These are phyloP conservation scores for Calliphora vomitoria DNA, from an alignment of 2,888 invertebrate genomes.

Conservation along the genomic window DNA sequence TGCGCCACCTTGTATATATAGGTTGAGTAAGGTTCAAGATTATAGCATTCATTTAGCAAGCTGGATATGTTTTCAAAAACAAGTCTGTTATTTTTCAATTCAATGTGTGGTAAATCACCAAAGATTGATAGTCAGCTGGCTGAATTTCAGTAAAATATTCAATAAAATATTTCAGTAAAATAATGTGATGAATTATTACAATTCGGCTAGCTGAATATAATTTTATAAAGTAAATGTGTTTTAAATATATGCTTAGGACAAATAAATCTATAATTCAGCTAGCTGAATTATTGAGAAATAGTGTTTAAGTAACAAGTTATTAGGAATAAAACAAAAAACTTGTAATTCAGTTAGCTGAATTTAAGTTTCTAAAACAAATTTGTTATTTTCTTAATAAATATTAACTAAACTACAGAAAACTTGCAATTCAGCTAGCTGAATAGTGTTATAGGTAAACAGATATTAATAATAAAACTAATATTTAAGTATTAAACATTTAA, in stretches of 20 bases:
- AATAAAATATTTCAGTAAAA: no score
- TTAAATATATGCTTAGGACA: no score
- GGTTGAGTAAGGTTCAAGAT: no score
- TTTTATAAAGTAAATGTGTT: background rate
- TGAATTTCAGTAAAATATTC: no score
- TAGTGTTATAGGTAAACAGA: background rate
- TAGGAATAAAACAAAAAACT: background rate
- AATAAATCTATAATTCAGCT: background rate
- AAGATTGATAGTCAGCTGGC: no score
- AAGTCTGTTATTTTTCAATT: no score
- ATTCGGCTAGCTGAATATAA: constrained; percentile 8
- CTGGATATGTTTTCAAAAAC: no score
- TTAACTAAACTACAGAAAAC: no score
- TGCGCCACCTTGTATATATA: no score
- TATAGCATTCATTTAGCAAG: no score
- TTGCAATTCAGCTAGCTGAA: background rate
- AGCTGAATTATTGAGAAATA: background rate
- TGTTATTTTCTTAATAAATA: background rate
- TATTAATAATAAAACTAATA: background rate
- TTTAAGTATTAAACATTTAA: background rate
- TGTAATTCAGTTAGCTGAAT: constrained; percentile 1
- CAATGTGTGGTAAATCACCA: no score
- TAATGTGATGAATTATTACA: background rate
- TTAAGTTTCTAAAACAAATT: background rate
- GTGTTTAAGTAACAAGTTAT: no score